Base-by-base conservation (phyloP, 2,888 invertebrate genomes). In the Graphium colonna region DNA sequence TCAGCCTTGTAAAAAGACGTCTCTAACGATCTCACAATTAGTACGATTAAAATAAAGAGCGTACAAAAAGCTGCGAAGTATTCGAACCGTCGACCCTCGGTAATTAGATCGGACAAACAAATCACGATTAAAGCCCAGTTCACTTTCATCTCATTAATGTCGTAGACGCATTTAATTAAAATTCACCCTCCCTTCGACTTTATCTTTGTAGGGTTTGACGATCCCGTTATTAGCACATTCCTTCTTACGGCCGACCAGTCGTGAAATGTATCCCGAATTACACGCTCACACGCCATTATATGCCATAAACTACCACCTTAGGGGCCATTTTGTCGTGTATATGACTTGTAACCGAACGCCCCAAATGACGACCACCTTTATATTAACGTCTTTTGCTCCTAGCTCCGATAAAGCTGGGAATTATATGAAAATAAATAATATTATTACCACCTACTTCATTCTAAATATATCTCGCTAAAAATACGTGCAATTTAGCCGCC, bases 131-230 rank as follows among this genome's bases (percentile, higher is more conserved):
- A 79, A 77, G 68, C 73, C 71, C 70, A 71, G 74, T 80, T 79
- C 80, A 76, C 80, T 84, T 83, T 84, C 83, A 81, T 88, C 85
- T 82, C 82, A 82, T 86, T 86, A 86, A 81, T 80, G 78, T 79
- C 77, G 73, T 75, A 76, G 78, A 76, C 78, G 79, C 79, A 80
- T 88, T 88, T 88, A 87, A 88, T 88, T 88, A 87, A 88, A 87
- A 83, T 82, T 79, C 82, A 81, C 85, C 87, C 87, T 77, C 75
- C 69, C 58, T 60, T 69, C 64, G 71, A 73, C 78, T 77, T 77
- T 79, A 77, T 79, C 79, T 77, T 75, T 65, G 69, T 71, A 67
- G 76, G 77, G 77, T 76, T 82, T 79, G 75, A 71, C 77, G 79
- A 77, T 75, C 79, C 77, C 74, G 79, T 84, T 86, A 86, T 87